These are phyloP conservation scores for Nowickia ferox DNA, from an alignment of 2,888 invertebrate species.

Conservation along the genomic window DNA sequence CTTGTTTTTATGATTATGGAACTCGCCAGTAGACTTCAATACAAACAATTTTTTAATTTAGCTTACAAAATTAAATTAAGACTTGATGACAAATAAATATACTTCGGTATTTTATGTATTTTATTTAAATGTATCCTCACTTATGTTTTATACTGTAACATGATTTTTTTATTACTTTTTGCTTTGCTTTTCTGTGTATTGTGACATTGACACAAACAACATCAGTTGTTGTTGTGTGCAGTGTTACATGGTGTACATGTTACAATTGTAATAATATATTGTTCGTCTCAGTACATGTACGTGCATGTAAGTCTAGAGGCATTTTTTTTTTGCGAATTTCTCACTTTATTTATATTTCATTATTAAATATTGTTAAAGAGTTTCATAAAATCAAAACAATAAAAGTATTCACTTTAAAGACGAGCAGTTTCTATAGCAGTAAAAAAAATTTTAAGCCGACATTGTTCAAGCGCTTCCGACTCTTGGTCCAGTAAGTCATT, in stretches of 20 bases:
- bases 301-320: conserved; percentile 29
- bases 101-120: too few relatives aligned
- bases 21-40: too few relatives aligned
- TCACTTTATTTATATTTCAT: conserved; percentile 22
- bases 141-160: not conserved
- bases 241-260: conserved; percentile 56
- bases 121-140: not conserved
- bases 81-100: too few relatives aligned
- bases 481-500: too few relatives aligned
- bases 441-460: not conserved
- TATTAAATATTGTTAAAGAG: conserved; percentile 34
- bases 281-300: conserved; percentile 32
- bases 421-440: not conserved
- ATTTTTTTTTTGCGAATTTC: conserved; percentile 12
- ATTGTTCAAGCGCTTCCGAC: too few relatives aligned
- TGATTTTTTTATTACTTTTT: not conserved
- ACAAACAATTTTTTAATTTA: too few relatives aligned
- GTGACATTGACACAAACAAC: conserved; percentile 69
- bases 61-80: too few relatives aligned
- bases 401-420: conserved; percentile 1
- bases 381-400: conserved; percentile 4
- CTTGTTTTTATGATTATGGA: too few relatives aligned
- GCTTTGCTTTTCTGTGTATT: conserved; percentile 24
- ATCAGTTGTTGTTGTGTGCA: conserved; percentile 39
- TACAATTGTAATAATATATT: conserved; percentile 61